A percentile compares a stretch with the other conserved stretches of the same genome.
These are phyloP conservation scores for Tortricodes alternella DNA, from an alignment of 2,888 invertebrate species.

Conservation along the genomic window DNA sequence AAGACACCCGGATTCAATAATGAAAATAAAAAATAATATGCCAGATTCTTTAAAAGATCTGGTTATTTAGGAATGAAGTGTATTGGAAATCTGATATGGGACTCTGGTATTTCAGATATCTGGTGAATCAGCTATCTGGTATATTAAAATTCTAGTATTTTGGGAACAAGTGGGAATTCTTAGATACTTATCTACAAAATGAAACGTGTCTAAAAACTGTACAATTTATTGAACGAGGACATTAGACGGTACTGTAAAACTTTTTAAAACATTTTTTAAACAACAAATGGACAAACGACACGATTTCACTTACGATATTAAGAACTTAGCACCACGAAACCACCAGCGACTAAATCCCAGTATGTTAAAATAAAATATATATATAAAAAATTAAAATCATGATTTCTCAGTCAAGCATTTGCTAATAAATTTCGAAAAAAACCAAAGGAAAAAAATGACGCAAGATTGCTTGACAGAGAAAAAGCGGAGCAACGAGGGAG, in stretches of 20 bases:
- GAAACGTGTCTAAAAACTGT: slow-evolving; percentile 37
- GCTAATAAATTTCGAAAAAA: slow-evolving; percentile 58
- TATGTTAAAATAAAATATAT: slow-evolving; percentile 39
- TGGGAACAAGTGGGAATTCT: no score
- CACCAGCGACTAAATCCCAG: slow-evolving; percentile 42
- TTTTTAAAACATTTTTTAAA: slow-evolving; percentile 57
- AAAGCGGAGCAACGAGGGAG: slow-evolving; percentile 32
- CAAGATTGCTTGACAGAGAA: slow-evolving; percentile 65
- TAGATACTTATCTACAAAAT: slow-evolving; percentile 26
- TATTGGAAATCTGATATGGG: no score
- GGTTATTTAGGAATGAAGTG: no score
- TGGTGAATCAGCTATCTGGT: no score
- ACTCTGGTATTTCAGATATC: no score
- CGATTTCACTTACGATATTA: slow-evolving; percentile 68
- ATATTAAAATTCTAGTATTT: no score
- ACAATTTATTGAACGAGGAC: slow-evolving; percentile 59
- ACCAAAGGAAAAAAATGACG: slow-evolving; percentile 44
- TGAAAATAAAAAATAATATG: no score
- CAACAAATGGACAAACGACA: slow-evolving; percentile 55
- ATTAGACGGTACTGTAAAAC: slow-evolving; percentile 52
- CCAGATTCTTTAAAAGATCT: no score
- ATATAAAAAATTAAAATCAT: slow-evolving; percentile 31
- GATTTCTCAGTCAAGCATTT: slow-evolving; percentile 61
- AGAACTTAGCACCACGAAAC: slow-evolving; percentile 16
- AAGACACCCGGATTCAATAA: no score